phyloP scores from a whole-genome alignment of 1,140 invertebrate species.

The Ridgeia piscesae region DNA sequence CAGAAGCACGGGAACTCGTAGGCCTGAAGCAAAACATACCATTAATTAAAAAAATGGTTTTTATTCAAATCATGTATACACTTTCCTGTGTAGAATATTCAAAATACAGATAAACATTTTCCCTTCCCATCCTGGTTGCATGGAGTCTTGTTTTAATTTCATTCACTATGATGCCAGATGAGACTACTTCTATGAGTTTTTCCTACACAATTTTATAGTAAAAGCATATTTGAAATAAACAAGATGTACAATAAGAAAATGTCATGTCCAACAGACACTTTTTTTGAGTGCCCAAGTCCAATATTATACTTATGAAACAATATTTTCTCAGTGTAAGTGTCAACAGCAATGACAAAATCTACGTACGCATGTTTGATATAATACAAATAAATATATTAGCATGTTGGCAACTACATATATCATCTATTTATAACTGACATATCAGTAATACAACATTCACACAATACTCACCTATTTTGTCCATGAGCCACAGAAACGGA shows the following conservation, averaged over 20 bases:
- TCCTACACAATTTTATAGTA: background rate
- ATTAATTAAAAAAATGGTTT: background rate
- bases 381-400: no score
- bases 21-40: constrained; percentile 23
- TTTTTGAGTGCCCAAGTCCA: background rate
- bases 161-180: background rate
- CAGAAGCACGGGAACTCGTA: constrained; percentile 15
- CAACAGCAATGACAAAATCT: background rate
- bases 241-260: background rate
- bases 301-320: background rate
- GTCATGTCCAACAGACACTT: background rate
- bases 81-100: background rate
- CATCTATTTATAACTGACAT: background rate
- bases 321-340: background rate
- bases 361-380: no score
- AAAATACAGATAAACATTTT: background rate
- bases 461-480: constrained; percentile 23
- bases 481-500: constrained; percentile 25
- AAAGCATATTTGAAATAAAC: background rate
- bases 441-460: background rate
- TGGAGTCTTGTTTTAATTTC: background rate
- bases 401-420: no score
- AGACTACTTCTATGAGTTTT: background rate
- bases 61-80: background rate
- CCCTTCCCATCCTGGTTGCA: no score